Percentiles rank a stretch among this genome's conserved stretches.
Evolutionary conservation across 2,797 vertebrate species (phyloP).

Genomic region (Syngnathus rostellatus): DNA sequence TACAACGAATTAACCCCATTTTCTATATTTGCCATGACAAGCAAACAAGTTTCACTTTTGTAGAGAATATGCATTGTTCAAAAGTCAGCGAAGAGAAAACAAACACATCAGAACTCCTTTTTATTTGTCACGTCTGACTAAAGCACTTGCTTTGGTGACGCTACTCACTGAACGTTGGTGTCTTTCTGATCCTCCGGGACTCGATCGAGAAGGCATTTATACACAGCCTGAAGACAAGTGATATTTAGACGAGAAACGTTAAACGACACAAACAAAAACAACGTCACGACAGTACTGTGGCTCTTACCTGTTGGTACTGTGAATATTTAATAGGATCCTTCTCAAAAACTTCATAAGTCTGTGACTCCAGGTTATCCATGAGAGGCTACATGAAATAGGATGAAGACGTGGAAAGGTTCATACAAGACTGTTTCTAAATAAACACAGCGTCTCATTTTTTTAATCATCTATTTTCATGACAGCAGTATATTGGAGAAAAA

Average conservation of each 20-base stretch:
- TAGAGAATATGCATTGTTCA: neutral
- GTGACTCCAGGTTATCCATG: conserved; percentile 94
- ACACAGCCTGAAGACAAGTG: conserved; percentile 73
- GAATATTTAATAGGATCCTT: conserved; percentile 94
- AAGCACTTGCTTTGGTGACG: neutral
- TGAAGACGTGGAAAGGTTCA: neutral
- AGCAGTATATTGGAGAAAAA: no score
- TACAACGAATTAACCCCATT: neutral
- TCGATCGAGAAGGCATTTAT: conserved; percentile 85
- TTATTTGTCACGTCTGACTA: no score
- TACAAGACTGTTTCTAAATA: no score
- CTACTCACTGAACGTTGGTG: conserved; percentile 81
- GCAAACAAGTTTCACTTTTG: no score
- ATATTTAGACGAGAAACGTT: neutral
- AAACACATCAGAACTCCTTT: no score
- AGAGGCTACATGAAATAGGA: conserved; percentile 67
- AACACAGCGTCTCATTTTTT: no score
- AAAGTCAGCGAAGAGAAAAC: neutral
- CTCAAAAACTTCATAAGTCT: conserved; percentile 93
- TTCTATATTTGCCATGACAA: neutral
- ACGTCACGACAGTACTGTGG: neutral
- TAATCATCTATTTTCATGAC: no score
- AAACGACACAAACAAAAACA: neutral
- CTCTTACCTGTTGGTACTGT: conserved; percentile 85
- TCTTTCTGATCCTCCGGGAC: conserved; percentile 87